Base-by-base conservation (phyloP, 1,140 invertebrate species). In the Drosophila kurseongensis region DNA sequence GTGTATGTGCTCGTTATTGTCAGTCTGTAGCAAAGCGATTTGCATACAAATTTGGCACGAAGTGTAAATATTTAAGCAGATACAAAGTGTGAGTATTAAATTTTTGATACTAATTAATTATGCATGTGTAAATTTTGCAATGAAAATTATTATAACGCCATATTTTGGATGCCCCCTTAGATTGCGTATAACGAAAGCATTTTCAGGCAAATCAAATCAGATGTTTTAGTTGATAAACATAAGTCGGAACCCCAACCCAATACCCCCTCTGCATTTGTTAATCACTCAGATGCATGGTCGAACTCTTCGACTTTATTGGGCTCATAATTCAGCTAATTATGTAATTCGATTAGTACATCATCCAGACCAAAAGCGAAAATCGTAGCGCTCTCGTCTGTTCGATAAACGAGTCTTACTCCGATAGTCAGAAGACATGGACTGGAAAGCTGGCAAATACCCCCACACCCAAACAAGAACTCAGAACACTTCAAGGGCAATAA, bases 61-160 rank as follows among this genome's bases (percentile, higher is more conserved):
- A 90, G 77, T 90, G 88, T 90, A 90, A 90, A 90, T 90, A 90
- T 90, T 90, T 90, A 90, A 90, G 79, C 82, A 84, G 86, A 88
- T 88, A 83, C 88, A 91, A 90, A 90, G 89, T 89, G 84, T 84
- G 79, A 85, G 81, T 78, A 82, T 80, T 83, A 91, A 91, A 91
- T 91, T 91, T 91, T 91, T 89, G 84, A 89, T 91, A 90, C 89
- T 91, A 90, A 90, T 90, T 90, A 90, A 90, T 90, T 90, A 90
- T 90, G 88, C 88, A 90, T 91, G 77, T 90, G 88, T 90, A 90
- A 90, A 90, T 90, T 86, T 83, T 83, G 74, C 80, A 78, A 84
- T 90, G 85, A 89, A 89, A 89, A 89, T 89, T 80, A 89, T 88
- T 88, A 89, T 89, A 89, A 77, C 83, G 80, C 83, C 83, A 86